A percentile compares a stretch with the other conserved stretches of the same genome.
Conservation (phyloP, 2,888 invertebrate species). For the Sarcophaga variegata region DNA sequence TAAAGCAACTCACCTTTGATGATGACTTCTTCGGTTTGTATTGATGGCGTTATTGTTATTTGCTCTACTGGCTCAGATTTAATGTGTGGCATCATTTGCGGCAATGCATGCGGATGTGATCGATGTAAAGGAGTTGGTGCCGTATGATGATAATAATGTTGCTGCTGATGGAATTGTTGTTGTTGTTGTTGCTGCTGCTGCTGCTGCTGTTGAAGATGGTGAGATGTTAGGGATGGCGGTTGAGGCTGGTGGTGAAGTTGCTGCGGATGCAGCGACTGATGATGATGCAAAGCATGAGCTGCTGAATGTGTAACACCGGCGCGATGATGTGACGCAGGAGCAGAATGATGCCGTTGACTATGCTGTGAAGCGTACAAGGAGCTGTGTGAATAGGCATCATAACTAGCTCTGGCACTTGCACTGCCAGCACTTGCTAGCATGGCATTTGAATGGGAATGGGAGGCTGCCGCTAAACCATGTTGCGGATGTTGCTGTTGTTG, state of each 20-base stretch:
- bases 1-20: slow-evolving; percentile 71
- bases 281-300: slow-evolving; percentile 64
- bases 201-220: slow-evolving; percentile 72
- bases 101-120: slow-evolving; percentile 72
- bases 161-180: slow-evolving; percentile 73
- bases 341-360: slow-evolving; percentile 66
- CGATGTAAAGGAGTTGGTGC: slow-evolving; percentile 72
- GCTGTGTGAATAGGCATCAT: slow-evolving; percentile 66
- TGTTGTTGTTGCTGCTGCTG: slow-evolving; percentile 73
- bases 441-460: slow-evolving; percentile 48
- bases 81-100: slow-evolving; percentile 71
- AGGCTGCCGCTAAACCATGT: slow-evolving; percentile 36
- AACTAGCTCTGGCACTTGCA: slow-evolving; percentile 39
- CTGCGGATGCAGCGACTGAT: slow-evolving; percentile 71
- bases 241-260: no score
- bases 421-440: slow-evolving; percentile 38
- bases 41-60: slow-evolving; percentile 70
- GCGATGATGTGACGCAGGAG: slow-evolving; percentile 50
- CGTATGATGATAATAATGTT: slow-evolving; percentile 70
- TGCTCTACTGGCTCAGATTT: slow-evolving; percentile 76
- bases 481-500: slow-evolving; percentile 53
- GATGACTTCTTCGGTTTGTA: slow-evolving; percentile 72
- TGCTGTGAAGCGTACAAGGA: slow-evolving; percentile 63
- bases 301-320: slow-evolving; percentile 63
- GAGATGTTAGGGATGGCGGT: slow-evolving; percentile 44